Conservation (phyloP, 2,888 invertebrate species). For the Lymantria monacha region DNA sequence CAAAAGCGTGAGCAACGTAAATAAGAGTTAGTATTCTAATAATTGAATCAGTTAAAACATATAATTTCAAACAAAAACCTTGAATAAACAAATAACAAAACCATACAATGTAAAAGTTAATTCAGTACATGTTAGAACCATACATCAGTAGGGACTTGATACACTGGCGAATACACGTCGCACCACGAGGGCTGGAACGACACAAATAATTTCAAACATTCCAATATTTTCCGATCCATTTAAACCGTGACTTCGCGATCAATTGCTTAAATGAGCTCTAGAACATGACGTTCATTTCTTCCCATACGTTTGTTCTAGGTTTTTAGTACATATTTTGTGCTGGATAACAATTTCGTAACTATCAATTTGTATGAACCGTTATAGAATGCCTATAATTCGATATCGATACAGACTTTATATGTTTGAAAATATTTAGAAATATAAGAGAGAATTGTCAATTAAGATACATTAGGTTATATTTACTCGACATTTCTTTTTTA, state of each 20-base stretch:
- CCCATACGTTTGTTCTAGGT: not conserved
- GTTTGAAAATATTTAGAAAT: too few species aligned
- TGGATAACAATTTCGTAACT: too few species aligned
- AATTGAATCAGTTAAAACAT: constrained; percentile 7
- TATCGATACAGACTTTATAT: too few species aligned
- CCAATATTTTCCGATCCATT: constrained; percentile 65
- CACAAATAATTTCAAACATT: constrained; percentile 64
- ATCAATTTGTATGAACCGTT: too few species aligned
- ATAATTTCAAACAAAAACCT: constrained; percentile 19
- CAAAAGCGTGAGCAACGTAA: not conserved
- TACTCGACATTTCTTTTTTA: too few species aligned
- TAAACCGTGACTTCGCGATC: constrained; percentile 43
- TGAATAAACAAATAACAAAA: constrained; percentile 30
- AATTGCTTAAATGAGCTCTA: constrained; percentile 41
- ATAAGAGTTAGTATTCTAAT: not conserved
- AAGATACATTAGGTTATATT: too few species aligned
- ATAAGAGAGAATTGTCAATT: too few species aligned
- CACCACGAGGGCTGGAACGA: constrained; percentile 61
- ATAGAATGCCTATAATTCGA: too few species aligned
- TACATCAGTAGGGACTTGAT: constrained; percentile 69
- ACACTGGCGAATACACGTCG: constrained; percentile 65
- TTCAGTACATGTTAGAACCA: constrained; percentile 58
- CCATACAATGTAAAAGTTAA: constrained; percentile 50
- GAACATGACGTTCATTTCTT: constrained; percentile 21
- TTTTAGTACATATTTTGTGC: too few species aligned